Conservation (phyloP, 2,888 invertebrate species). For the Lacanobia wlatinum region DNA sequence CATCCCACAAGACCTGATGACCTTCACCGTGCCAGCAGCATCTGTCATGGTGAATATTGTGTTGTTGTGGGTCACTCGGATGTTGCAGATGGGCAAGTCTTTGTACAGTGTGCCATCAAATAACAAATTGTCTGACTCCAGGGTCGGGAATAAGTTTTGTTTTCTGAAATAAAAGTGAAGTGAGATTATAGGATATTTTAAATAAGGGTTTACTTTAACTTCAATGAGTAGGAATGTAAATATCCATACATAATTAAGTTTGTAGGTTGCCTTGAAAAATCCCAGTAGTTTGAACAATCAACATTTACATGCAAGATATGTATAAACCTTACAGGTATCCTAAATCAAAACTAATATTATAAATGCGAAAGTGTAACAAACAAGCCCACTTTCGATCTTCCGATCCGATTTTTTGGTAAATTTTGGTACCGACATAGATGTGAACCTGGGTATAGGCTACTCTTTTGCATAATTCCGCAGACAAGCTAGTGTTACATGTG, state of each 20-base stretch:
- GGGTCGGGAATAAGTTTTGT: conserved; percentile 93
- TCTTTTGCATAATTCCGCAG: no score
- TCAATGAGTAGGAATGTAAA: no score
- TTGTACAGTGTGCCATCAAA: conserved; percentile 95
- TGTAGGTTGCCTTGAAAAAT: no score
- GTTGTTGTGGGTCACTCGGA: conserved; percentile 96
- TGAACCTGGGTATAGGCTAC: no score
- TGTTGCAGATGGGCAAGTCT: conserved; percentile 95
- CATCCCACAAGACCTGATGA: conserved; percentile 95
- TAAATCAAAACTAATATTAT: no score
- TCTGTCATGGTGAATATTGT: conserved; percentile 95
- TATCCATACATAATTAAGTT: no score
- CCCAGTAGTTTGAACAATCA: background rate
- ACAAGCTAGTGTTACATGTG: background rate
- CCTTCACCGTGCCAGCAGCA: conserved; percentile 91
- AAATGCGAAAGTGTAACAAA: no score
- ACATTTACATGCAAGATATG: background rate
- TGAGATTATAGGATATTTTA: background rate
- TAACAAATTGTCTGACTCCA: conserved; percentile 92
- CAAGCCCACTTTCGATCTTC: no score
- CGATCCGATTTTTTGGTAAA: no score
- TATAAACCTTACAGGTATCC: no score
- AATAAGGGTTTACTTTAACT: no score
- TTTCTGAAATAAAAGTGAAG: conserved; percentile 88
- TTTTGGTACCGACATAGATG: no score